Base-by-base conservation (phyloP, 2,888 invertebrate species). In the Digitonthophagus gazella region DNA sequence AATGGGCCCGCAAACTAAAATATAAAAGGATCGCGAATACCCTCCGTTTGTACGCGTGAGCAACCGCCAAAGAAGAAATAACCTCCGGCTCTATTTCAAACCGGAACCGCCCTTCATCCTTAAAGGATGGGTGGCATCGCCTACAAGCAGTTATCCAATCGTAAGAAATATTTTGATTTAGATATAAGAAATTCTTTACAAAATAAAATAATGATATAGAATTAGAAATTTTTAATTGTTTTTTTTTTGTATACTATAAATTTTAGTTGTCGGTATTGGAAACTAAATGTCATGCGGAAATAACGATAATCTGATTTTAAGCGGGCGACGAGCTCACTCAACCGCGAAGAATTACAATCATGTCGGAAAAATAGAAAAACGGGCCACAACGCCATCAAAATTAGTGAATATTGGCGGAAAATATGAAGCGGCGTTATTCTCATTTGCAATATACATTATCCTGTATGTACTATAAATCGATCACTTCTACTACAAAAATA, bases 391-490 rank as follows among this genome's bases (percentile, higher is more conserved):
- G 80, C 80, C 80, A 82, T 82, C 80, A 80, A 82, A 83, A 83
- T 83, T 83, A 83, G 82, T 79, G 82, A 76, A 82, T 79, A 83
- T 81, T 83, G 82, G 78, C 82, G 80, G 80, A 83, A 83, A 83
- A 82, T 82, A 80, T 79, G 78, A 77, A 79, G 78, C 67, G 66
- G 68, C 69, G 71, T 67, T 61, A 20, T 71, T 74, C 75, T 76
- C 76, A 76, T 76, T 76, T 76, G 75, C 76, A 74, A 75, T 73
- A 75, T 74, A 72, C 72, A 69, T 71, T 63, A 68, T 64, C 68
- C 67, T 44, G 66, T 68, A 70, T n/a, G n/a, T n/a, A n/a, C n/a
- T 65, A 69, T 20, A n/a, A n/a, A n/a, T 64, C 64, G n/a, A n/a
- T n/a, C n/a, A n/a, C n/a, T n/a, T n/a, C n/a, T n/a, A n/a, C n/a